These are phyloP conservation scores for Sebastolobus alascanus DNA, from an alignment of 2,797 vertebrate species.

Conservation along the genomic window DNA sequence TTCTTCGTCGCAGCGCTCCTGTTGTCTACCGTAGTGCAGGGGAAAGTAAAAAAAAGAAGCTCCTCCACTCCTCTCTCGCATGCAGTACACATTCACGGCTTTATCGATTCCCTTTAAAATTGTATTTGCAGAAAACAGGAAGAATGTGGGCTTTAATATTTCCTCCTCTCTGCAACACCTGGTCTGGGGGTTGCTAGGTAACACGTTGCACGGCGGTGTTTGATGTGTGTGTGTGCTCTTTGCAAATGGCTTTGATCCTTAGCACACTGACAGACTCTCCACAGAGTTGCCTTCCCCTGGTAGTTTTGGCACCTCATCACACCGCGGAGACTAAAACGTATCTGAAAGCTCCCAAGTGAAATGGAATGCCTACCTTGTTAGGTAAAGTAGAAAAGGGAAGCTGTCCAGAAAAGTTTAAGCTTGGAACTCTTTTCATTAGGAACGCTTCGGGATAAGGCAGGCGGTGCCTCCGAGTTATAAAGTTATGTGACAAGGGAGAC, in stretches of 20 bases:
- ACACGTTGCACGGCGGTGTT: constrained; percentile 77
- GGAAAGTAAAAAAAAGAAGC: constrained; percentile 16
- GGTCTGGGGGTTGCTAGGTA: constrained; percentile 87
- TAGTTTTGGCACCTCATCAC: constrained; percentile 82
- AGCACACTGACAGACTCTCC: constrained; percentile 77
- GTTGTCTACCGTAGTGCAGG: constrained; percentile 31
- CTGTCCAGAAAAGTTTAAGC: constrained; percentile 73
- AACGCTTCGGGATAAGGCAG: constrained; percentile 38
- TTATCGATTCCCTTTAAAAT: constrained; percentile 82
- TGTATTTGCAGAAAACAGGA: constrained; percentile 78
- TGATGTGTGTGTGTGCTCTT: constrained; percentile 81
- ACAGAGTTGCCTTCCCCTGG: constrained; percentile 76
- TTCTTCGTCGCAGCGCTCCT: constrained; percentile 30
- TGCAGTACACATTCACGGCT: constrained; percentile 64
- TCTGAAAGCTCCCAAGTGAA: constrained; percentile 81
- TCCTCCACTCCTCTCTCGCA: constrained; percentile 50
- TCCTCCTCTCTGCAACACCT: constrained; percentile 79
- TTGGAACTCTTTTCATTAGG: constrained; percentile 69
- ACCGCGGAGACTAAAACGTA: constrained; percentile 74
- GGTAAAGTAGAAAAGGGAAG: constrained; percentile 74
- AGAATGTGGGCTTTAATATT: constrained; percentile 77
- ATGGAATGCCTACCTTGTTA: constrained; percentile 79
- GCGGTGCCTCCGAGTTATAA: constrained; percentile 2
- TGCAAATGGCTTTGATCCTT: constrained; percentile 86
- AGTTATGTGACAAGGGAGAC: constrained; percentile 36